Conservation (phyloP, 2,888 invertebrate genomes). For the Onthophagus sagittarius region DNA sequence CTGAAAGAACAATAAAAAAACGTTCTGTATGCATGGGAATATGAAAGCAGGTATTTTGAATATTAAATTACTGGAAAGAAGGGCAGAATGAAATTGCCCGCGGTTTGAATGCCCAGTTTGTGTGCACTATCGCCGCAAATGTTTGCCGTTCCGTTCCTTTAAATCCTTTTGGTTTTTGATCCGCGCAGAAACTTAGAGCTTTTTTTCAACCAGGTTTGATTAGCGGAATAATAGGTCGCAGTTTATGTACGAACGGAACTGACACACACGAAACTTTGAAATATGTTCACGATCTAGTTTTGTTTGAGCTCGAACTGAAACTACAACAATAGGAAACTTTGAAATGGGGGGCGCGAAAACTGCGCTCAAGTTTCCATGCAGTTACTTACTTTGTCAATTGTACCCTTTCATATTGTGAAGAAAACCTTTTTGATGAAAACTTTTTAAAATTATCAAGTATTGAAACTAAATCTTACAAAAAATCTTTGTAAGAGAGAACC, state of each 20-base stretch:
- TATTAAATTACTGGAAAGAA: slow-evolving; percentile 7
- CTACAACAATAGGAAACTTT: slow-evolving; percentile 6
- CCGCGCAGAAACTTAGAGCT: neutral
- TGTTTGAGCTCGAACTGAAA: slow-evolving; percentile 3
- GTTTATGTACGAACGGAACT: neutral
- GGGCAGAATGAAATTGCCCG: slow-evolving; percentile 3
- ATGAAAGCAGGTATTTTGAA: slow-evolving; percentile 12
- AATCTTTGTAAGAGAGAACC: neutral
- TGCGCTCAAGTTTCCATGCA: slow-evolving; percentile 1
- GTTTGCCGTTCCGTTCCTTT: neutral
- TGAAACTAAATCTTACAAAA: neutral
- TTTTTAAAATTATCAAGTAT: neutral
- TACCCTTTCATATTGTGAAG: neutral
- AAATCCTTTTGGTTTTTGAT: neutral
- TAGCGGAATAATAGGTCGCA: neutral
- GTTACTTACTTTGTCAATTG: slow-evolving; percentile 12
- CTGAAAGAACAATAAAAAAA: slow-evolving; percentile 11
- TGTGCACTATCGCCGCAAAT: neutral
- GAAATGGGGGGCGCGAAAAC: slow-evolving; percentile 6
- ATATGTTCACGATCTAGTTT: slow-evolving; percentile 8
- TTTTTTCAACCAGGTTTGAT: neutral
- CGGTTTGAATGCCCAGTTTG: slow-evolving; percentile 1
- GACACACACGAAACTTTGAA: slow-evolving; percentile 7
- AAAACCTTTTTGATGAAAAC: neutral
- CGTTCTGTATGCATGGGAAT: slow-evolving; percentile 6